Evolutionary conservation across 2,113 vertebrate species (phyloP), one percentile per base, ranked within the genome.

Genomic region (Anas platyrhynchos): DNA sequence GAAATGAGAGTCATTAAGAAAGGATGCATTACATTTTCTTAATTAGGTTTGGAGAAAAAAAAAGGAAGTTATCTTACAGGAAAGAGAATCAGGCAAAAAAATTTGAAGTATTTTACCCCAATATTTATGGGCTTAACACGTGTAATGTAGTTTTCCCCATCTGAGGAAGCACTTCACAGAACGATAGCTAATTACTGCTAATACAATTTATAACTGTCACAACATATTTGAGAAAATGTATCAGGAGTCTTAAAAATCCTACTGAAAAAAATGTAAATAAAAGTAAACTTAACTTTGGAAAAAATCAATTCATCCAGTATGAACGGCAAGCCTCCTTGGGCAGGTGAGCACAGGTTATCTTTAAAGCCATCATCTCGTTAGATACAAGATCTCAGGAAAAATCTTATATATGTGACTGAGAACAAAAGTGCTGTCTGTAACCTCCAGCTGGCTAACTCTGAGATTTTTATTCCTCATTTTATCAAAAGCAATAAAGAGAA

Each of bases 1-100:
- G 94, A 96, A 96, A 96, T 91, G 73, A 95, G 59, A 85, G 44
- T 44, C 79, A 91, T 93, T 92, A 75, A 63, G 86, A 97, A 90
- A 81, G 87, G 48, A 96, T 77, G 86, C 58, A 81, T 93, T 92
- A 80, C 26, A 81, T 95, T 94, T 94, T 86, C 72, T 80, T 89
- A 96, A 95, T 75, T 36, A 66, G 58, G 58, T 90, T 94, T 79
- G 36, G 48, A 13, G 7, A 22, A 41, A 41, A 41, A 96, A 96
- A 67, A 67, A 92, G 84, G 88, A 81, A 1, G 26, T 52, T 91
- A 38, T 89, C 94, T 95, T 86, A 93, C 17, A 13, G 75, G 77
- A 89, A 96, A 83, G 31, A 88, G 68, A 85, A 72, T 59, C 16
- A 34, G 65, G 66, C 16, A 81, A 75, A 96, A 95, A 56, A 94